Evolutionary conservation across 1,140 invertebrate genomes (phyloP).

Genomic region (Atopsyche davidsoni): DNA sequence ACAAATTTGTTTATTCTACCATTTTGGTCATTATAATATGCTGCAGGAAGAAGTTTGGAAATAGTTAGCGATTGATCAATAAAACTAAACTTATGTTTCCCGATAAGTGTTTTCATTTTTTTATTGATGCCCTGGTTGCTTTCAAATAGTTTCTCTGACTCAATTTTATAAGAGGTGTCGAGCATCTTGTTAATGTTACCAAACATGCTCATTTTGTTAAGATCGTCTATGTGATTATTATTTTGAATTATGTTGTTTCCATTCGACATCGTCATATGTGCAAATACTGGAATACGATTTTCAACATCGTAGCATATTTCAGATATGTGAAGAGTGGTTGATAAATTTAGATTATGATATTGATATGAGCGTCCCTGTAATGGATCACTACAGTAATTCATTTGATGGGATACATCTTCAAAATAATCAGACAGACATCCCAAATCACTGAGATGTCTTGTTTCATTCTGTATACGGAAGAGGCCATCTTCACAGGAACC

Average conservation of each 20-base stretch:
- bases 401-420: slow-evolving; percentile 39
- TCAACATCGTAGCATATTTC: slow-evolving; percentile 41
- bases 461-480: slow-evolving; percentile 33
- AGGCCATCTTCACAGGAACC: slow-evolving; percentile 37
- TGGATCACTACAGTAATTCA: slow-evolving; percentile 36
- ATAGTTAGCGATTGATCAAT: slow-evolving; percentile 36
- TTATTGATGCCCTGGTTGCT: slow-evolving; percentile 36
- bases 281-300: slow-evolving; percentile 31
- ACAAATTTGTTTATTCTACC: slow-evolving; percentile 38
- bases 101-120: slow-evolving; percentile 36
- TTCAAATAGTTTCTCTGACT: slow-evolving; percentile 39
- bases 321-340: slow-evolving; percentile 34
- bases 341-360: slow-evolving; percentile 26
- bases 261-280: slow-evolving; percentile 32
- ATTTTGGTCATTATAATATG: slow-evolving; percentile 42
- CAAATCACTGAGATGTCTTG: slow-evolving; percentile 36
- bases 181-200: slow-evolving; percentile 46
- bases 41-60: slow-evolving; percentile 32
- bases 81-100: slow-evolving; percentile 34
- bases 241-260: slow-evolving; percentile 29
- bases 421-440: slow-evolving; percentile 42
- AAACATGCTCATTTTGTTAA: slow-evolving; percentile 37
- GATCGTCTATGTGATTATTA: slow-evolving; percentile 31
- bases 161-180: slow-evolving; percentile 36
- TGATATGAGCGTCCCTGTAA: slow-evolving; percentile 39